Evolutionary conservation across 2,113 vertebrate genomes (phyloP).

Genomic region (Halichoeres trimaculatus): DNA sequence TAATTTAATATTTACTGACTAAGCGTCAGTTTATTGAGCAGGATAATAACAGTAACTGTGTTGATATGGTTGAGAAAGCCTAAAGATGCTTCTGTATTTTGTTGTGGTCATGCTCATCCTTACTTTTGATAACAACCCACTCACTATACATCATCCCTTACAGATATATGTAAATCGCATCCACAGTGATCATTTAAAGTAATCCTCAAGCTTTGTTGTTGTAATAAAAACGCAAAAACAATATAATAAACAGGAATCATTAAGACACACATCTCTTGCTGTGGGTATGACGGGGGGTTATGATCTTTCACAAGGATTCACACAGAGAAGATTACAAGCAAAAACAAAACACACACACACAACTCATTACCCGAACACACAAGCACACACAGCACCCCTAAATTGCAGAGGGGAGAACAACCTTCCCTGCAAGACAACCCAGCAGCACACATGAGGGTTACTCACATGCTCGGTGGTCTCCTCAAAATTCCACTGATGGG

Average conservation of each 20-base stretch:
- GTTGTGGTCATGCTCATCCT: no score
- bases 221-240: slow-evolving; percentile 12
- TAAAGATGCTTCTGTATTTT: no score
- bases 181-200: slow-evolving; percentile 14
- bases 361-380: slow-evolving; percentile 46
- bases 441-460: slow-evolving; percentile 88
- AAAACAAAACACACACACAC: slow-evolving; percentile 40
- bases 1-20: no score
- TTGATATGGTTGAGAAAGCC: no score
- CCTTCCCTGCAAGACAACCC: slow-evolving; percentile 78
- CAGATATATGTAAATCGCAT: slow-evolving; percentile 14
- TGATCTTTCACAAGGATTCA: slow-evolving; percentile 52
- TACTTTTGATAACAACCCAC: no score
- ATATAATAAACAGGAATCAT: slow-evolving; percentile 31
- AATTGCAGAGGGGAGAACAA: slow-evolving; percentile 61
- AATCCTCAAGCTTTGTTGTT: slow-evolving; percentile 42
- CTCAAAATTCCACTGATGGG: slow-evolving; percentile 94
- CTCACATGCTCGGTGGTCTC: slow-evolving; percentile 97
- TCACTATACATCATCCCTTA: no score
- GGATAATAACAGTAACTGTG: no score
- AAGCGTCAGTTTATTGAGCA: no score
- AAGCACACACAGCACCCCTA: slow-evolving; percentile 76
- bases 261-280: slow-evolving; percentile 41
- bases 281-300: slow-evolving; percentile 57
- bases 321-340: slow-evolving; percentile 44